Base-by-base conservation (phyloP, 2,797 vertebrate genomes). In the Danio albolineatus region DNA sequence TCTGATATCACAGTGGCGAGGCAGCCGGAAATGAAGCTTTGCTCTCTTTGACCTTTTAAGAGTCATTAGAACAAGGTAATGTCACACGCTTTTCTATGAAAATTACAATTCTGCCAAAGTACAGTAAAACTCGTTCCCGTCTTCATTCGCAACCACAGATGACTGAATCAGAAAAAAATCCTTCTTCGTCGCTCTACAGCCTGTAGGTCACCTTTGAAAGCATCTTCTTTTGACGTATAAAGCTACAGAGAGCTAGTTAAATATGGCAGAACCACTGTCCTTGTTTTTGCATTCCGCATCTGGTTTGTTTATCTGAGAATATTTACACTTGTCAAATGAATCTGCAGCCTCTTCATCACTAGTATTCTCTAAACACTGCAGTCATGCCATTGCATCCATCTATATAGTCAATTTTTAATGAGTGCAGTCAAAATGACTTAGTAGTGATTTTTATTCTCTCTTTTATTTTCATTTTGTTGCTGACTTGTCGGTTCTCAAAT, bases 271-370 rank as follows among this genome's bases (percentile, higher is more conserved):
- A 17, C 84, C 84, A 54, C 49, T 89, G 86, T 78, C 84, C 73
- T 85, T 81, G 84, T 87, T 43, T 84, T 91, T 17, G 72, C 82
- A 83, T 90, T 93, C 73, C 92, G 93, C 92, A 90, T 91, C 91
- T 84, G 88, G 62, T 88, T 91, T 93, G 91, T 90, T 92, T 93
- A 90, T 92, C 86, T 90, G 91, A 90, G 86, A 86, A 90, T 93
- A 92, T 93, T 92, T 92, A 92, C 90, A 92, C 85, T 91, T 94
- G 94, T 94, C 93, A 93, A 87, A 90, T 79, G 74, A 87, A 93
- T 94, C 91, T 85, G 84, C 80, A 84, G 85, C 88, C 93, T 94
- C 91, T 94, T 92, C 89, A 90, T 94, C 92, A 94, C 82, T 78
- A 56, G 73, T 74, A 75, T 86, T 89, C 90, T 91, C 90, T 71